Evolutionary conservation across 2,797 vertebrate genomes (phyloP).

Genomic region (Crocidura indochinensis): DNA sequence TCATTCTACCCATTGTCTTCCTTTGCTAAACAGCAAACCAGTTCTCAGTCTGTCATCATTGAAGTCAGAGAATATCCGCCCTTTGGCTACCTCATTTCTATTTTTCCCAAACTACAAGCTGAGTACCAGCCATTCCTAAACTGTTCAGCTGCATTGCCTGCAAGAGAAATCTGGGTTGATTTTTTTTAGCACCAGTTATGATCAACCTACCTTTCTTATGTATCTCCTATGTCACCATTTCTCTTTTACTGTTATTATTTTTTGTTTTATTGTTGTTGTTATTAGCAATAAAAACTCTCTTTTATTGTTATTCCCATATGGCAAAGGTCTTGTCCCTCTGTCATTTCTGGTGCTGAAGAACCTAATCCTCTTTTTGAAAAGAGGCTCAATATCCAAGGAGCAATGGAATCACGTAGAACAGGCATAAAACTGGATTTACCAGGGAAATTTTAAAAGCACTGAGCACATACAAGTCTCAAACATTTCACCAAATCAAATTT

Average conservation of each 20-base stretch:
- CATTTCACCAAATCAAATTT: not conserved
- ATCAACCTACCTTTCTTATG: not conserved
- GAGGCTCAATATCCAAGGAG: not conserved
- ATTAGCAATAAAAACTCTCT: not conserved
- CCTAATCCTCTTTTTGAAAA: constrained; percentile 47
- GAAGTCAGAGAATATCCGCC: not conserved
- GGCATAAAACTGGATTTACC: constrained; percentile 1
- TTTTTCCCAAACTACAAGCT: not conserved
- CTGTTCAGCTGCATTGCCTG: not conserved
- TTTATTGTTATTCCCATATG: constrained; percentile 8
- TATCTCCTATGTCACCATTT: not conserved
- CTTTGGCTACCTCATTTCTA: not conserved
- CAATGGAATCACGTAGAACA: not conserved
- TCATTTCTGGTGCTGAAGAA: not conserved
- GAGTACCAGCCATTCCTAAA: not conserved
- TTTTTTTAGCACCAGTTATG: not conserved
- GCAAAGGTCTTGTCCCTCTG: not conserved
- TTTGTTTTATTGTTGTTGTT: not conserved
- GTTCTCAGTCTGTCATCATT: not conserved
- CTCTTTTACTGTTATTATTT: not conserved
- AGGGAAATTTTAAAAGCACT: not conserved
- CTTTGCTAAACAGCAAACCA: not conserved
- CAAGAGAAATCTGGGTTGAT: constrained; percentile 22
- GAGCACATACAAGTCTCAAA: not conserved
- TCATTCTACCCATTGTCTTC: not conserved